Percentiles rank a stretch among this genome's conserved stretches.
phyloP scores from a whole-genome alignment of 1,140 invertebrate species.

The Goniozus legneri region DNA sequence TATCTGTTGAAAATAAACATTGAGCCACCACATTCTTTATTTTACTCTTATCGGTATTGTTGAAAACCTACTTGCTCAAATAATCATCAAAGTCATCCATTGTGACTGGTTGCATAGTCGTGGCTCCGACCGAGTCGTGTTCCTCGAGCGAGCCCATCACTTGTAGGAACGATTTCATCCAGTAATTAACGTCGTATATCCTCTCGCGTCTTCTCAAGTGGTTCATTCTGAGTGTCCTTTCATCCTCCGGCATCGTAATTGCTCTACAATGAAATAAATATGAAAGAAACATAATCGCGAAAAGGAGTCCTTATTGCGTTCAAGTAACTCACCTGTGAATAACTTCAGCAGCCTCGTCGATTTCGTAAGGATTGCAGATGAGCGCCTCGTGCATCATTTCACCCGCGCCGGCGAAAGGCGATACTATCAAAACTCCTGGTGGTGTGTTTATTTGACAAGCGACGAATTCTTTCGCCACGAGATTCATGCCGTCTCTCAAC shows the following conservation, averaged over 20 bases:
- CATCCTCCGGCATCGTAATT: slow-evolving; percentile 86
- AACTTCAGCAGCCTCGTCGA: slow-evolving; percentile 81
- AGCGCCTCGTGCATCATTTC: slow-evolving; percentile 90
- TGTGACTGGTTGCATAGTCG: slow-evolving; percentile 79
- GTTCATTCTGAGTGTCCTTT: slow-evolving; percentile 81
- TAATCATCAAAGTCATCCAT: slow-evolving; percentile 87
- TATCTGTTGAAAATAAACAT: too few relatives aligned
- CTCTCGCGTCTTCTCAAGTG: slow-evolving; percentile 76
- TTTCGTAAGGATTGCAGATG: slow-evolving; percentile 86
- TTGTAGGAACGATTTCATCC: slow-evolving; percentile 84
- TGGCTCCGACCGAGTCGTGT: slow-evolving; percentile 73
- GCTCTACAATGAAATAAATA: slow-evolving; percentile 55
- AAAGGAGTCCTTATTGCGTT: neutral
- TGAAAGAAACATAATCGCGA: neutral
- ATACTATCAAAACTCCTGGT: slow-evolving; percentile 84
- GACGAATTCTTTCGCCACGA: slow-evolving; percentile 91
- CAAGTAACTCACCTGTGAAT: slow-evolving; percentile 63
- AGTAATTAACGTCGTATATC: slow-evolving; percentile 81
- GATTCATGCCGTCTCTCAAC: slow-evolving; percentile 87
- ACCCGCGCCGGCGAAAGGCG: slow-evolving; percentile 85
- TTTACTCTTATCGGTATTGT: too few relatives aligned
- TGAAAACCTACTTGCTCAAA: slow-evolving; percentile 74
- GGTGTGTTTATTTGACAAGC: slow-evolving; percentile 85
- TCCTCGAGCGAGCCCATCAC: slow-evolving; percentile 81
- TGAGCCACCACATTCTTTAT: too few relatives aligned